Percentiles rank a stretch among this genome's conserved stretches.
Evolutionary conservation across 2,888 invertebrate species (phyloP).

Genomic region (Machimus rusticus): DNA sequence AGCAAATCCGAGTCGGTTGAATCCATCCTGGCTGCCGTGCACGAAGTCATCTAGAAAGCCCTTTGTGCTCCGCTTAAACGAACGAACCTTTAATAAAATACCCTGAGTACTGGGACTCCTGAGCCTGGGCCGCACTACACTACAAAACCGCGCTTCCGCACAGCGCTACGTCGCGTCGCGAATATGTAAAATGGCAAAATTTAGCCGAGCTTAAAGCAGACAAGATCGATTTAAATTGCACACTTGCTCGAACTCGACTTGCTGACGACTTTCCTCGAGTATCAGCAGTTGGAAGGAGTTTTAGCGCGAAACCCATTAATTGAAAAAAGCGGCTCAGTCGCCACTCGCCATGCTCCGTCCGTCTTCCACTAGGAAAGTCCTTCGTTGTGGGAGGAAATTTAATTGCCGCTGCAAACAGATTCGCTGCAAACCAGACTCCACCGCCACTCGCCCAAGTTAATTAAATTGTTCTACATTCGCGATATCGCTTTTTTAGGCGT

Average conservation of each 20-base stretch:
- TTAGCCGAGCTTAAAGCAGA: neutral
- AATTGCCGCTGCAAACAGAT: slow-evolving; percentile 7
- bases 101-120: neutral
- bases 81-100: neutral
- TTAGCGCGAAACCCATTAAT: neutral
- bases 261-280: neutral
- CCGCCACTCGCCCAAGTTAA: neutral
- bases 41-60: neutral
- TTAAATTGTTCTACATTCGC: slow-evolving; percentile 15
- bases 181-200: neutral
- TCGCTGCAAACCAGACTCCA: neutral
- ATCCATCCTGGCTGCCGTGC: neutral
- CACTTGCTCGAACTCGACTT: neutral
- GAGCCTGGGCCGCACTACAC: neutral
- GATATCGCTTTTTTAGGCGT: slow-evolving; percentile 8
- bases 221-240: neutral
- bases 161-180: neutral
- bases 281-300: neutral
- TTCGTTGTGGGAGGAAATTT: slow-evolving; percentile 21
- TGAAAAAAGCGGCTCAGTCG: neutral
- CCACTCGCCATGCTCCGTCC: neutral
- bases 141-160: neutral
- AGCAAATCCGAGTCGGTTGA: slow-evolving; percentile 1
- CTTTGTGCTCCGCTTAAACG: neutral
- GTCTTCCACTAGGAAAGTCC: neutral